Conservation (phyloP, 2,888 invertebrate species). For the Hyposoter didymator region DNA sequence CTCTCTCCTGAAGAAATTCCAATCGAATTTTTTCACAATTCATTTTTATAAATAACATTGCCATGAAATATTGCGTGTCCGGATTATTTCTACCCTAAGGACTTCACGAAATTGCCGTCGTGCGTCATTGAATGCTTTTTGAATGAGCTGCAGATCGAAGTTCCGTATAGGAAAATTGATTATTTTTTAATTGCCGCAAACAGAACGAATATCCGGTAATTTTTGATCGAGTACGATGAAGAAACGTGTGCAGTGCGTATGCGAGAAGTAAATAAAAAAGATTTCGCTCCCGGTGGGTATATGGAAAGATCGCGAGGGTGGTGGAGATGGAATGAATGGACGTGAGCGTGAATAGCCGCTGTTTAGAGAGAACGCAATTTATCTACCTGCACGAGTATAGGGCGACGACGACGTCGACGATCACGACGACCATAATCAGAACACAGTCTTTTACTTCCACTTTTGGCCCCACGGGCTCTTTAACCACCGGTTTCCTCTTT, state of each 20-base stretch:
- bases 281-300: neutral
- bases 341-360: constrained; percentile 66
- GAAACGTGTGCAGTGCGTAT: neutral
- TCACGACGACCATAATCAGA: constrained; percentile 31
- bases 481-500: constrained; percentile 46
- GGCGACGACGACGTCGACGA: constrained; percentile 33
- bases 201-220: neutral
- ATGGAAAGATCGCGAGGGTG: constrained; percentile 59
- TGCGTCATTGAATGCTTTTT: neutral
- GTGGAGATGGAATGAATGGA: constrained; percentile 62
- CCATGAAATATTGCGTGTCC: too few relatives aligned
- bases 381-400: constrained; percentile 61
- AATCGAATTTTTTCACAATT: too few relatives aligned
- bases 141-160: neutral
- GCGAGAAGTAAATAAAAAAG: neutral
- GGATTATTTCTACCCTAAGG: too few relatives aligned
- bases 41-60: too few relatives aligned
- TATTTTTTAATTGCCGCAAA: neutral
- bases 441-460: constrained; percentile 51
- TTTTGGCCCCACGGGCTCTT: constrained; percentile 57
- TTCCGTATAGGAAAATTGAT: neutral
- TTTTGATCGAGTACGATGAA: neutral
- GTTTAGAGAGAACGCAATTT: constrained; percentile 65
- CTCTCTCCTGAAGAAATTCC: too few relatives aligned
- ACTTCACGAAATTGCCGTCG: neutral